Evolutionary conservation across 2,797 vertebrate species (phyloP), one percentile per base, ranked within the genome.

Genomic region (Phoeniculus purpureus): DNA sequence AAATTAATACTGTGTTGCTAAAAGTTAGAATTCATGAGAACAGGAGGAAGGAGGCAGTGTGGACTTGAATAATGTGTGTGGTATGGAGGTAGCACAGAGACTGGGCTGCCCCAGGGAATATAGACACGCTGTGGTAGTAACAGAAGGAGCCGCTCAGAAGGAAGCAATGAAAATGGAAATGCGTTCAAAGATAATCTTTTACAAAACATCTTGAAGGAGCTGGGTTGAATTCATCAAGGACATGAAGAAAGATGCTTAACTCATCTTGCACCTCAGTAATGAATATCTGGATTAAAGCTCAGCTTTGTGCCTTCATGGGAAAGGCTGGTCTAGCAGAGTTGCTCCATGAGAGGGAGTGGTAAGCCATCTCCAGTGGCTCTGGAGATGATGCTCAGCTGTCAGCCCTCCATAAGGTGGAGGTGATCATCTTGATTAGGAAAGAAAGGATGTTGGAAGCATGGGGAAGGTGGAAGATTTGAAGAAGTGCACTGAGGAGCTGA

Each of bases 221-320:
- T 15, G 16, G 4, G 4, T 13, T 70, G 47, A 34, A 43, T 71
- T 67, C 20, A 25, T 43, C 12, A 51, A 17, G 31, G 27, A 31
- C 0, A 0, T 10, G 14, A 52, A 37, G 32, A 55, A 67, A 51
- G 29, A 6, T 40, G 12, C 17, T 70, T 15, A 3, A 2, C 5
- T 65, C 15, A 15, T 48, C 25, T 71, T 34, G 34, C 13, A 22
- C 31, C 8, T 3, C 13, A 43, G 12, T 15, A 45, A 21, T 1
- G 7, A 72, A 5, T 34, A 48, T 32, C 15, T 56, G 27, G 13
- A 52, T 20, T 75, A 29, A 89, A 72, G 27, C 7, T 51, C 47
- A 60, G 37, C 25, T 66, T 59, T 81, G 47, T 64, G 67, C 18
- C 47, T 79, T 1, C 0, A 2, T n/a, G 26, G 31, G 50, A 60